phyloP scores from a whole-genome alignment of 2,113 vertebrate species.

The Ancistrus triradiatus region DNA sequence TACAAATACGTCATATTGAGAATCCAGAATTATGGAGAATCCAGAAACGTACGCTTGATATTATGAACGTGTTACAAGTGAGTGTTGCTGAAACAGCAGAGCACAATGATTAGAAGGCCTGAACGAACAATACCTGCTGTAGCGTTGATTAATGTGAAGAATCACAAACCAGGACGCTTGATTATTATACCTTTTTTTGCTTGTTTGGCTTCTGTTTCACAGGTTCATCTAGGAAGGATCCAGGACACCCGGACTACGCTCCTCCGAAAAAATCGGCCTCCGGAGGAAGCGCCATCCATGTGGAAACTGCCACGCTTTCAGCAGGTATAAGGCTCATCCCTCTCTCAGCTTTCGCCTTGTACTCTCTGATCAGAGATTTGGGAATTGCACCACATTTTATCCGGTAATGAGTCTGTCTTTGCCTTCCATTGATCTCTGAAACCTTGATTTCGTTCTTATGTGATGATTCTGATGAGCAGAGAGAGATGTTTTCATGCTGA shows the following conservation, averaged over 20 bases:
- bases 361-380: not conserved
- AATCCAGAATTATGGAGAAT: too few species aligned
- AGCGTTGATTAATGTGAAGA: too few species aligned
- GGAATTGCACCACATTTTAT: not conserved
- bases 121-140: too few species aligned
- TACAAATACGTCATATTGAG: too few species aligned
- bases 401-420: not conserved
- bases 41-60: too few species aligned
- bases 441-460: not conserved
- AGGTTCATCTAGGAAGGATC: slow-evolving; percentile 47
- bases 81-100: too few species aligned
- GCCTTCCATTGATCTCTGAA: slow-evolving; percentile 1
- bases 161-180: too few species aligned
- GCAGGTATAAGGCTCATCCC: slow-evolving; percentile 61
- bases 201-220: too few species aligned
- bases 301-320: slow-evolving; percentile 71
- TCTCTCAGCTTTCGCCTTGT: not conserved
- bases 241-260: slow-evolving; percentile 71
- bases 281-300: slow-evolving; percentile 53
- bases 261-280: slow-evolving; percentile 62
- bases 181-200: too few species aligned
- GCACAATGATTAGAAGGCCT: too few species aligned
- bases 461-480: slow-evolving; percentile 1
- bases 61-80: too few species aligned
- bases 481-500: not conserved